Base-by-base conservation (phyloP, 2,113 vertebrate species). In the Pollimyrus isidori region DNA sequence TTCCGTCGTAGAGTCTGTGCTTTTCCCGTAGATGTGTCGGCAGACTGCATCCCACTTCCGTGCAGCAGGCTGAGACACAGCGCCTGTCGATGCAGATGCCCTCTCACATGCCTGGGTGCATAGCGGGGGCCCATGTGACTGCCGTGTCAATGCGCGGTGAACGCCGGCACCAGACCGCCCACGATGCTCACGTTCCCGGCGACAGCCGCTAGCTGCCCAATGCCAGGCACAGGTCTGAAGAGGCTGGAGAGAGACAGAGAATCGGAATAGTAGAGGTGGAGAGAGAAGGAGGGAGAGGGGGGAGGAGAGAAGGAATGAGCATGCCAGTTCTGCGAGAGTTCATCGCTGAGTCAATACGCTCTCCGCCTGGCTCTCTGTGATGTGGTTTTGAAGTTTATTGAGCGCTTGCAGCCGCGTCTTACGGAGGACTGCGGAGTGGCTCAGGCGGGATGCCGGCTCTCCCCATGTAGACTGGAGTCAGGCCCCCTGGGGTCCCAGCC, bases 61-160 rank as follows among this genome's bases (percentile, higher is more conserved):
- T 39, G 50, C 85, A 53, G 26, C 48, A 26, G 17, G 26, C n/a
- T 48, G 11, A 53, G 49, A 35, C 3, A 26, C 48, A 19, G 30
- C 0, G 30, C 15, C 45, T 87, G 15, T 87, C 15, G 19, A 87
- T 56, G 19, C 13, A 87, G 30, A 87, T 19, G 30, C 23, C 23
- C 13, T 39, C 45, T 2, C 76, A 65, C 88, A 88, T 23, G 15
- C 48, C 46, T 83, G 45, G 87, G 23, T 46, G 45, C 21, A 88
- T 89, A 52, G 15, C 52, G 4, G 53, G 69, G 30, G 35, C 10
- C 39, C 19, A 35, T 35, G 62, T 50, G 48, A 21, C 53, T 9
- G n/a, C 46, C 15, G 46, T 87, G 21, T 7, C 4, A 5, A 93
- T 93, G 93, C 92, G 89, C 89, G 91, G 93, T 91, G 91, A 88